Evolutionary conservation across 1,140 invertebrate genomes (phyloP).

Genomic region (Drosophila sucinea): DNA sequence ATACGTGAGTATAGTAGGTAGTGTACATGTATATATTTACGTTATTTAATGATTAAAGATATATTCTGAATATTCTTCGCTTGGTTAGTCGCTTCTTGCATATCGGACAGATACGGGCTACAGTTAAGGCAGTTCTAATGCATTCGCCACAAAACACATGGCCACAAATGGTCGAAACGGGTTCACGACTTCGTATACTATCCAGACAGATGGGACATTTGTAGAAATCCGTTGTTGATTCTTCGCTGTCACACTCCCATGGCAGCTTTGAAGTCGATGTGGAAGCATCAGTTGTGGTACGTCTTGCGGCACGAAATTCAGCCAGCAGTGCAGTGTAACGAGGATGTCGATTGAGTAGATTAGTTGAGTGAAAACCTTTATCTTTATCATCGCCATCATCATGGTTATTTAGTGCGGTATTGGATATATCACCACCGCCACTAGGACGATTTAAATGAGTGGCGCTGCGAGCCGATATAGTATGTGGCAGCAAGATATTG

Average conservation of each 20-base stretch:
- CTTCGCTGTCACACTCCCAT: not conserved
- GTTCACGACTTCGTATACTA: conserved; percentile 20
- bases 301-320: not conserved
- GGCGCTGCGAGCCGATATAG: too few species aligned
- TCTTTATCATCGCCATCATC: too few species aligned
- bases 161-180: conserved; percentile 31
- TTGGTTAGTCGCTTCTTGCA: conserved; percentile 30
- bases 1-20: not conserved
- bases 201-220: conserved; percentile 41
- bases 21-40: too few species aligned
- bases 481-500: not conserved
- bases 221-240: not conserved
- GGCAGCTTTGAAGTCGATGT: not conserved
- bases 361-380: not conserved
- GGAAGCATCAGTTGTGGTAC: too few species aligned
- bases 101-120: conserved; percentile 29
- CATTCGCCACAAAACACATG: conserved; percentile 42
- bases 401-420: too few species aligned
- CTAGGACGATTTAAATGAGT: too few species aligned
- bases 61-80: conserved; percentile 31
- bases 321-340: not conserved
- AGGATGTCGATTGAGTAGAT: not conserved
- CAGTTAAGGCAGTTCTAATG: conserved; percentile 24
- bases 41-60: conserved; percentile 21
- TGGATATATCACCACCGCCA: too few species aligned